A percentile compares a stretch with the other conserved stretches of the same genome.
phyloP scores from a whole-genome alignment of 37 sponge, comb jelly and placozoan species.

The Theonella swinhoei region DNA sequence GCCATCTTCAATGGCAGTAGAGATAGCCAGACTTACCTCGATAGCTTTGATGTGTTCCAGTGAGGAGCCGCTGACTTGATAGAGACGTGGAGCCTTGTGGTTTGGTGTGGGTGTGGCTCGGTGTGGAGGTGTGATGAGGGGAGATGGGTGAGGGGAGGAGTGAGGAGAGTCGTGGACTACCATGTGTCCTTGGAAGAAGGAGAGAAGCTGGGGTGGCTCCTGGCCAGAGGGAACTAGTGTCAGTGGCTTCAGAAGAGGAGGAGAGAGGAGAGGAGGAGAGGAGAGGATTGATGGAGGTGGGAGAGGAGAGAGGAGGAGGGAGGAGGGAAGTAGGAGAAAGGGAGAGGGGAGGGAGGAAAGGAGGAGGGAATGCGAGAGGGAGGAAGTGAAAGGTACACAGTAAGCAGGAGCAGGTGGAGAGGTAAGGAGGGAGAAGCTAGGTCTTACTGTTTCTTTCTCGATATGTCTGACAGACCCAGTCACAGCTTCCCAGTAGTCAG shows the following conservation, averaged over 20 bases:
- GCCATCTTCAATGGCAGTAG: too few species aligned
- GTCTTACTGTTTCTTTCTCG: background rate
- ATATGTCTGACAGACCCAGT: background rate
- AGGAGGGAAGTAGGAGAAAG: too few species aligned
- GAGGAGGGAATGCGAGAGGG: too few species aligned
- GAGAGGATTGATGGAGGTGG: too few species aligned
- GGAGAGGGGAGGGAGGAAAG: too few species aligned
- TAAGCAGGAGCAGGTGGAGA: too few species aligned
- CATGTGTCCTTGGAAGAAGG: slow-evolving; percentile 71
- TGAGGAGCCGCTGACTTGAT: slow-evolving; percentile 41
- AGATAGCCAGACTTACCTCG: too few species aligned
- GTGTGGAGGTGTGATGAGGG: background rate
- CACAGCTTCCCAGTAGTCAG: background rate
- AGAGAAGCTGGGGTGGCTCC: slow-evolving; percentile 59
- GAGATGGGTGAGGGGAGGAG: background rate
- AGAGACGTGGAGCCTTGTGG: slow-evolving; percentile 18
- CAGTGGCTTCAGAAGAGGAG: slow-evolving; percentile 2
- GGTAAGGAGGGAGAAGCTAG: too few species aligned
- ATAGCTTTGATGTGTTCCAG: slow-evolving; percentile 28
- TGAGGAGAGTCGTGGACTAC: slow-evolving; percentile 38
- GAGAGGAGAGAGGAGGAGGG: too few species aligned
- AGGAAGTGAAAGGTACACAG: too few species aligned
- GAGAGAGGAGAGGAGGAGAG: background rate
- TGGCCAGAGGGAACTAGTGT: slow-evolving; percentile 62
- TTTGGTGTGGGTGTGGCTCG: background rate